Evolutionary conservation across 2,888 invertebrate genomes (phyloP).

Genomic region (Steinernema carpocapsae): DNA sequence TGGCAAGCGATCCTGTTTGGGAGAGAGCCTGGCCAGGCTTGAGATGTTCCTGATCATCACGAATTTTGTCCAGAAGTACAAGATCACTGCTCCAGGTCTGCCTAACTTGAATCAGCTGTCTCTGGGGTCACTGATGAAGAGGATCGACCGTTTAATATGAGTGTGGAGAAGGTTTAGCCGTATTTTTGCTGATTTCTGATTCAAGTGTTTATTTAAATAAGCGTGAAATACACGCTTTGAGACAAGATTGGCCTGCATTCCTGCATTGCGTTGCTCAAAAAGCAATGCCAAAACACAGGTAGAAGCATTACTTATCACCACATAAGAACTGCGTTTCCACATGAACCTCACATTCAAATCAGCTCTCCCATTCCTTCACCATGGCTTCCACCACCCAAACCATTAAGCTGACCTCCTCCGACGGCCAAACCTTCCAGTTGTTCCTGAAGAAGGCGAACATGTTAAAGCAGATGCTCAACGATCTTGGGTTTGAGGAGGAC

Average conservation of each 20-base stretch:
- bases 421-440: no score
- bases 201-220: not conserved
- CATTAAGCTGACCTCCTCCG: no score
- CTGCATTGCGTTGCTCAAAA: no score
- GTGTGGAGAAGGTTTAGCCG: not conserved
- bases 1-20: constrained; percentile 14
- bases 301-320: no score
- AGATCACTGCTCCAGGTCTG: not conserved
- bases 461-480: not conserved
- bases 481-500: no score
- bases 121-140: not conserved
- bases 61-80: not conserved
- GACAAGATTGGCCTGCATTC: not conserved
- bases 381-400: no score
- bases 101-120: not conserved
- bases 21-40: not conserved
- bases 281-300: no score
- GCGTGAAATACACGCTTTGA: not conserved
- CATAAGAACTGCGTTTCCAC: no score
- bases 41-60: constrained; percentile 8
- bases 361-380: no score
- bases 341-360: not conserved
- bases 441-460: no score
- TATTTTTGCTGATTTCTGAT: not conserved
- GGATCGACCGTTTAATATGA: not conserved